phyloP scores from a whole-genome alignment of 2,113 vertebrate genomes.

The Alligator mississippiensis region DNA sequence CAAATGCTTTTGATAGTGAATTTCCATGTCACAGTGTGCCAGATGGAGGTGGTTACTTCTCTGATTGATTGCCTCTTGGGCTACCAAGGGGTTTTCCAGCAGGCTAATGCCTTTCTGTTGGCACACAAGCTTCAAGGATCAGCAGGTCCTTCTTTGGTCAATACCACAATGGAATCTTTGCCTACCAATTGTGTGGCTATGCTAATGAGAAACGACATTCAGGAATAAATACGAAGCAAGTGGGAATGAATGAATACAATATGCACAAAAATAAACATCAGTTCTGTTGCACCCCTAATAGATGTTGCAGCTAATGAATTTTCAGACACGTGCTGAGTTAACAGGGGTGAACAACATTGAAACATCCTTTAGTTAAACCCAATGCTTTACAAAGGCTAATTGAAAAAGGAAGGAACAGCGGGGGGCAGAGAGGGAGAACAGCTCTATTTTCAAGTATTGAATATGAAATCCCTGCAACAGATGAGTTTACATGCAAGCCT shows the following conservation, averaged over 20 bases:
- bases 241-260: not conserved
- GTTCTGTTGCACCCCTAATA: not conserved
- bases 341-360: not conserved
- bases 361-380: conserved; percentile 39
- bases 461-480: conserved; percentile 57
- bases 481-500: conserved; percentile 42
- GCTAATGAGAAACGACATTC: accelerated
- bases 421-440: not conserved
- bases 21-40: conserved; percentile 77
- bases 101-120: conserved; percentile 72
- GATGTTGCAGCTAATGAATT: conserved; percentile 28
- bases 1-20: conserved; percentile 72
- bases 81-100: conserved; percentile 76
- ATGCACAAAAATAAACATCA: accelerated
- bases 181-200: accelerated
- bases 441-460: conserved; percentile 49
- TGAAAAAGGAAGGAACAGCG: conserved; percentile 38
- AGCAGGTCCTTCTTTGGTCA: conserved; percentile 66
- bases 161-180: conserved; percentile 9
- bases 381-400: conserved; percentile 45
- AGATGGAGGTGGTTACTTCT: conserved; percentile 81
- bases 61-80: conserved; percentile 80
- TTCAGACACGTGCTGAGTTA: conserved; percentile 45
- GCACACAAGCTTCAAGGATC: conserved; percentile 46
- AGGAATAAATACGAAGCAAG: not conserved